These are phyloP conservation scores for Drosophila sordidula DNA, from an alignment of 2,888 invertebrate species.

Conservation along the genomic window DNA sequence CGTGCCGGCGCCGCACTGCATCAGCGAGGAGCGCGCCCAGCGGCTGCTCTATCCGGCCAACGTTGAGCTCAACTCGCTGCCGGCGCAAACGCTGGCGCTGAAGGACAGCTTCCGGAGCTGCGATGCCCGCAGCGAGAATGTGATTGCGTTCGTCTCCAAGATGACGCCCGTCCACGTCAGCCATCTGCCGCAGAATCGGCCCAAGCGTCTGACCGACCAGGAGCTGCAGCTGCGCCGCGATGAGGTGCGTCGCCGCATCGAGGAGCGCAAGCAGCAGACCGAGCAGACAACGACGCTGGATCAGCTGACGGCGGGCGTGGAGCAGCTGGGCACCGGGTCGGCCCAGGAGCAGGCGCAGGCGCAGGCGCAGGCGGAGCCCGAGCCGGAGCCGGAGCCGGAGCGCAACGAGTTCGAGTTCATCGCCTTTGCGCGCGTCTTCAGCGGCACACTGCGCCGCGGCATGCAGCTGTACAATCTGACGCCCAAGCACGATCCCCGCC, in stretches of 20 bases:
- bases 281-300: constrained; percentile 63
- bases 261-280: constrained; percentile 85
- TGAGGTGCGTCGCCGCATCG: constrained; percentile 88
- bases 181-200: constrained; percentile 91
- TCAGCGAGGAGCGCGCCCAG: constrained; percentile 92
- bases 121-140: constrained; percentile 89
- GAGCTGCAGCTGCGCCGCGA: constrained; percentile 90
- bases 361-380: constrained; percentile 39
- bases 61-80: constrained; percentile 89
- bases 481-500: constrained; percentile 94
- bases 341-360: neutral
- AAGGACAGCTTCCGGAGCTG: constrained; percentile 90
- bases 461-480: constrained; percentile 93
- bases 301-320: constrained; percentile 67
- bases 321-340: constrained; percentile 53
- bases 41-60: constrained; percentile 92
- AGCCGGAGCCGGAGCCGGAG: constrained; percentile 71
- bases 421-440: constrained; percentile 97
- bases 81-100: constrained; percentile 89
- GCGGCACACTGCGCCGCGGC: constrained; percentile 92
- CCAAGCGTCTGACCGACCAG: constrained; percentile 90
- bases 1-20: constrained; percentile 92
- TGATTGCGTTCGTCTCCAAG: constrained; percentile 85
- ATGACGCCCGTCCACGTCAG: constrained; percentile 94
- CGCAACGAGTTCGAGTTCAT: constrained; percentile 88